Evolutionary conservation across 2,797 vertebrate species (phyloP).

Genomic region (Phataginus tricuspis): DNA sequence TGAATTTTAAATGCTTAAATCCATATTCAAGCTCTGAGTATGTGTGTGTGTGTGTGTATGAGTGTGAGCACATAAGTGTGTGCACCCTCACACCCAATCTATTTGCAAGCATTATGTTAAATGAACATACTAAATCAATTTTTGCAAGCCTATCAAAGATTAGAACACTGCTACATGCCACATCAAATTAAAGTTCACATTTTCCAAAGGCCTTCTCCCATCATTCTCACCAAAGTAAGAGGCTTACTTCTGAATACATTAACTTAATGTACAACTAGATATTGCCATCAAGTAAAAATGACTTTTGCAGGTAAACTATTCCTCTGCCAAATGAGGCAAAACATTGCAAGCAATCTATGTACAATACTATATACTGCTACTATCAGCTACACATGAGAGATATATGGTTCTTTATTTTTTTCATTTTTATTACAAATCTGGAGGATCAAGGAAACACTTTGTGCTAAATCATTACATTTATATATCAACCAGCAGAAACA

Average conservation of each 20-base stretch:
- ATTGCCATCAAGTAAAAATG: constrained; percentile 34
- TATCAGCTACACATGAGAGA: background rate
- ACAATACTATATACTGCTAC: background rate
- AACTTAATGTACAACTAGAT: constrained; percentile 36
- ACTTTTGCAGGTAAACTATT: constrained; percentile 17
- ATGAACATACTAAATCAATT: constrained; percentile 67
- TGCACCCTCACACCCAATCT: background rate
- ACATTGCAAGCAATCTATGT: background rate
- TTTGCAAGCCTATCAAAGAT: constrained; percentile 66
- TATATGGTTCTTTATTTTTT: background rate
- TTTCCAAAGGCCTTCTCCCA: constrained; percentile 65
- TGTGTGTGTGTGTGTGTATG: background rate
- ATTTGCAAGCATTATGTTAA: constrained; percentile 60
- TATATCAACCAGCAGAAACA: background rate
- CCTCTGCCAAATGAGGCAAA: background rate
- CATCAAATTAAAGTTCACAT: constrained; percentile 70
- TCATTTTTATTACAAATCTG: background rate
- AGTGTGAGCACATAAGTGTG: background rate
- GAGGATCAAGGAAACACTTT: background rate
- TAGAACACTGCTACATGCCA: constrained; percentile 70
- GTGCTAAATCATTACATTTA: background rate
- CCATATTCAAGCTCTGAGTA: background rate
- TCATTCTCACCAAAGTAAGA: constrained; percentile 60
- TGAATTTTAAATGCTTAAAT: constrained; percentile 61
- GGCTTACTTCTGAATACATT: constrained; percentile 56